Evolutionary conservation across 2,797 vertebrate genomes (phyloP).

Genomic region (Brachymystax lenok): DNA sequence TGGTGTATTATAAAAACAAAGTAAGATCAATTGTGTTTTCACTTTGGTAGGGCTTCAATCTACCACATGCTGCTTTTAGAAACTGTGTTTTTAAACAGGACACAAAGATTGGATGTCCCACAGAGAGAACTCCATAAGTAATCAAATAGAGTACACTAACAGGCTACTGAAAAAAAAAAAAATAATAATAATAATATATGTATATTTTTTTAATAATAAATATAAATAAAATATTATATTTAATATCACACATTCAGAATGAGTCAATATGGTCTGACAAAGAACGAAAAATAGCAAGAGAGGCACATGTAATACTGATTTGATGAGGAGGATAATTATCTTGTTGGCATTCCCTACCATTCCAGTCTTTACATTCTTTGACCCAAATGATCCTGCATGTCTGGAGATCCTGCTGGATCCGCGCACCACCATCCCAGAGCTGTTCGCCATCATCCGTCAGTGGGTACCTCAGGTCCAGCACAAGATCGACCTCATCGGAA

Average conservation of each 20-base stretch:
- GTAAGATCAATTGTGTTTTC: not conserved
- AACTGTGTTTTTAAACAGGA: not conserved
- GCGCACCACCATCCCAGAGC: conserved; percentile 83
- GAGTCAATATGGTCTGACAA: not conserved
- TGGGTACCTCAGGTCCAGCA: conserved; percentile 95
- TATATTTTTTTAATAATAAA: too few species aligned
- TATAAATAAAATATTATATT: too few species aligned
- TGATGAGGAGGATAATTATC: not conserved
- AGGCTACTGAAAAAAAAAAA: not conserved
- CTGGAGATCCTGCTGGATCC: conserved; percentile 86
- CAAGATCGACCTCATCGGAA: conserved; percentile 90
- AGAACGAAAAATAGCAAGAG: not conserved
- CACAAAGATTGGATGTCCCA: not conserved
- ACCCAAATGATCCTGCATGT: conserved; percentile 89
- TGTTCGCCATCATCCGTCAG: conserved; percentile 90
- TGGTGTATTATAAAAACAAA: not conserved
- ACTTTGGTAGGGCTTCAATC: not conserved
- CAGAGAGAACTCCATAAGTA: not conserved
- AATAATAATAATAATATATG: too few species aligned
- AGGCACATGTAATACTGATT: not conserved
- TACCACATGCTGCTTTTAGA: not conserved
- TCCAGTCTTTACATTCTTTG: conserved; percentile 92
- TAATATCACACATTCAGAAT: too few species aligned
- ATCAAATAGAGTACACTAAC: not conserved
- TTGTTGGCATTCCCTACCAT: conserved; percentile 4